phyloP scores from a whole-genome alignment of 2,888 invertebrate species.

The Punctoribates punctum region DNA sequence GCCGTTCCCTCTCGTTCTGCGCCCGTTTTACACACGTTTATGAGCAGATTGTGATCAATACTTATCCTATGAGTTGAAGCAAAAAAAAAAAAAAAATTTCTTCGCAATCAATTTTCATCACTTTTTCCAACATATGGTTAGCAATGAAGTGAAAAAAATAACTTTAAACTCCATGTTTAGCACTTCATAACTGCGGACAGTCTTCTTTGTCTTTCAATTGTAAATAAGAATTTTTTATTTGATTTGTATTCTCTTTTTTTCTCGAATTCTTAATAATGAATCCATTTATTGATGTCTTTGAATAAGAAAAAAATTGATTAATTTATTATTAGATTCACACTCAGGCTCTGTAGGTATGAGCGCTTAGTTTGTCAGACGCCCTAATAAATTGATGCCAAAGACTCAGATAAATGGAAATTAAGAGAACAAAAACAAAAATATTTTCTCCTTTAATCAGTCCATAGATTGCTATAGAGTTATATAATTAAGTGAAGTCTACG shows the following conservation, averaged over 20 bases:
- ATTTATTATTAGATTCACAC: too few species aligned
- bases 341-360: too few species aligned
- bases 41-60: not conserved
- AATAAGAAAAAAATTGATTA: too few species aligned
- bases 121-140: not conserved
- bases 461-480: not conserved
- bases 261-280: too few species aligned
- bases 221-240: too few species aligned
- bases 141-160: not conserved
- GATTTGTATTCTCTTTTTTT: too few species aligned
- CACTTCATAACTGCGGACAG: not conserved
- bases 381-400: too few species aligned
- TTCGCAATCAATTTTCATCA: constrained; percentile 16
- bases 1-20: not conserved
- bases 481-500: not conserved
- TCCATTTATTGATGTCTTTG: too few species aligned
- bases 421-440: not conserved
- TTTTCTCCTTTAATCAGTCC: not conserved
- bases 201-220: not conserved
- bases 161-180: not conserved
- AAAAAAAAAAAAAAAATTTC: not conserved
- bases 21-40: not conserved
- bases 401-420: not conserved
- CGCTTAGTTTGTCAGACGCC: too few species aligned
- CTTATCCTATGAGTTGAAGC: not conserved